Base-by-base conservation (phyloP, 2,888 invertebrate species). In the Sminthurinus aureus region DNA sequence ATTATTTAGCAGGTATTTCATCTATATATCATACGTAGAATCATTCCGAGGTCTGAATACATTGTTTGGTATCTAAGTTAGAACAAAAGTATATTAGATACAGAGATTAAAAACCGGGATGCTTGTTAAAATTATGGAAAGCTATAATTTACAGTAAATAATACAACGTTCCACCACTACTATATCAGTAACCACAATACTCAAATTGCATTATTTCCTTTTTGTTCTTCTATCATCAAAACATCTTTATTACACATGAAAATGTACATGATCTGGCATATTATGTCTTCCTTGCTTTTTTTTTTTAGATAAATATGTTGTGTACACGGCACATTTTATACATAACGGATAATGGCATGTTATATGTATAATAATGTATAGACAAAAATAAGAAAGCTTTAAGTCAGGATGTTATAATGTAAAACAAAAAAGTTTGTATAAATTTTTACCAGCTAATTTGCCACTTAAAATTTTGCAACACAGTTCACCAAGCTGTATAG, bases 401-500 rank as follows among this genome's bases (percentile, higher is more conserved):
- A 80, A 73, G 71, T 80, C 71, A 71, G 52, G 22, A 71, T 73
- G 22, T n/a, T n/a, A 78, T 24, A 22, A 78, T 66, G 66, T 78
- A 66, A 78, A 73, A 51, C 24, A 80, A 50, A 80, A 52, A 73
- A 73, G 73, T 50, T 71, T 80, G 18, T 71, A 22, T 71, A 80
- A 80, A 71, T 80, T 80, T 78, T 64, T 71, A 24, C 80, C 24
- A 80, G 71, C 71, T 73, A 73, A 71, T 80, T 73, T 73, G 8
- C 73, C 71, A 73, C 80, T 80, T 80, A 71, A 52, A 80, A 22
- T 80, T 76, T 58, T 73, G 15, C 38, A 76, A 51, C 76, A 76
- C 13, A 76, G 22, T 58, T 52, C 58, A 50, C 58, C 58, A 58
- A 76, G 76, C 58, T 76, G 76, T 76, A 75, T 20, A 69, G 24